Evolutionary conservation across 2,888 invertebrate genomes (phyloP).

Genomic region (Drosophila seclusa): DNA sequence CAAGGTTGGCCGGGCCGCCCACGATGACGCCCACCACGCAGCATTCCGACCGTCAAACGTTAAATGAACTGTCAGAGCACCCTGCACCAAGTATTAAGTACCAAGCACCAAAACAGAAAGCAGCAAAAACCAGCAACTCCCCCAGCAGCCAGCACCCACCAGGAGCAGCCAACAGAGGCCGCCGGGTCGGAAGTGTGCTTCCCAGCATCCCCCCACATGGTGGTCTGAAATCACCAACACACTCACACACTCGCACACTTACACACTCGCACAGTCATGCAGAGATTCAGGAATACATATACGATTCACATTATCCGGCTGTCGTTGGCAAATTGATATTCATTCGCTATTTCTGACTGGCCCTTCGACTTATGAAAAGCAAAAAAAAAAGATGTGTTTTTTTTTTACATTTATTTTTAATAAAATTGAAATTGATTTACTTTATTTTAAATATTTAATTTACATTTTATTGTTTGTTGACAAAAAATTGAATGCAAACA

Average conservation of each 20-base stretch:
- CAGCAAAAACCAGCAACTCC: slow-evolving; percentile 13
- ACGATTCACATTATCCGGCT: slow-evolving; percentile 28
- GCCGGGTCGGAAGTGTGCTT: slow-evolving; percentile 14
- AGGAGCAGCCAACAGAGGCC: background rate
- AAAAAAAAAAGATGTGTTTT: slow-evolving; percentile 26
- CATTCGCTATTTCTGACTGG: slow-evolving; percentile 47
- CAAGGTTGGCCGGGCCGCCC: slow-evolving; percentile 59
- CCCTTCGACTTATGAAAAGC: background rate
- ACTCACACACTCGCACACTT: slow-evolving; percentile 77
- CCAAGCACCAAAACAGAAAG: background rate
- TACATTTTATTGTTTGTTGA: slow-evolving; percentile 56
- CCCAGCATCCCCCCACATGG: slow-evolving; percentile 49
- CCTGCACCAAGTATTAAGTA: slow-evolving; percentile 13
- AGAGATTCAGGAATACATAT: slow-evolving; percentile 13
- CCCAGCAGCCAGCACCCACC: background rate
- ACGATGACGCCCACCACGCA: slow-evolving; percentile 47
- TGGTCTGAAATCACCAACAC: slow-evolving; percentile 64
- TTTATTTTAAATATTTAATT: slow-evolving; percentile 68
- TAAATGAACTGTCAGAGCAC: slow-evolving; percentile 52
- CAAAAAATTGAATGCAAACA: slow-evolving; percentile 50
- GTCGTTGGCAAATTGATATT: slow-evolving; percentile 67
- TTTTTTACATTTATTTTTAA: slow-evolving; percentile 76
- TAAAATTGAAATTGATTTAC: slow-evolving; percentile 69
- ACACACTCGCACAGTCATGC: slow-evolving; percentile 20
- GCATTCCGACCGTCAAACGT: slow-evolving; percentile 48